Evolutionary conservation across 2,888 invertebrate species (phyloP), one percentile per base, ranked within the genome.

Genomic region (Leptopterna dolabrata): DNA sequence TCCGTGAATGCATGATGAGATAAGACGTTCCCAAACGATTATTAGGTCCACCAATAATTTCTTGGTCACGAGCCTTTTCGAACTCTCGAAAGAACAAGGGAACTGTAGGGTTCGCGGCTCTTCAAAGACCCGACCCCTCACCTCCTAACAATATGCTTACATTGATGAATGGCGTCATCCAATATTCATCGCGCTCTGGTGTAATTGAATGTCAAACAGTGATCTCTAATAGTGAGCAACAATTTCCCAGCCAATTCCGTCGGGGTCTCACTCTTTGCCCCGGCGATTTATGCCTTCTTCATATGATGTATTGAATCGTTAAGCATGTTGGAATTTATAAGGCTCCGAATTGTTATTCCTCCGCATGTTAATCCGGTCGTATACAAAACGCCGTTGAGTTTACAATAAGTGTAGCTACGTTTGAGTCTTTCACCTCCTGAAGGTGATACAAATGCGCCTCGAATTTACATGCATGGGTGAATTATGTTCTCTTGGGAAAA

Each of bases 191-290:
- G 70, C 70, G 63, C 47, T 51, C 51, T 71, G 83, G 83, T 82
- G 63, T 83, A 83, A 71, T 83, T 83, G 83, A 83, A 83, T 83
- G 83, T 83, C 83, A 83, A 83, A 83, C 70, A 83, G 70, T 78
- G 45, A 78, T 78, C 47, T 78, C 45, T 78, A 78, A 78, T 78
- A 45, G 78, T 45, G 78, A 45, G 47, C 43, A 78, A 78, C 43
- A 78, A 78, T 78, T 78, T 78, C 78, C 45, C 45, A 78, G 78
- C 78, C 78, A 45, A 78, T 78, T 78, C 78, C 29, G 19, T 19
- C 78, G 43, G 78, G 43, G 78, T 43, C 45, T 43, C 47, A 78
- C 45, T 73, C 73, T 73, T 36, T 24, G 30, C 73, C 73, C 14
- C 41, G 73, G 36, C 29, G 14, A 73, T 73, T 73, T 73, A 73